Percentiles rank a stretch among this genome's conserved stretches.
phyloP scores from a whole-genome alignment of 2,888 invertebrate species.

The Malthinus flaveolus region DNA sequence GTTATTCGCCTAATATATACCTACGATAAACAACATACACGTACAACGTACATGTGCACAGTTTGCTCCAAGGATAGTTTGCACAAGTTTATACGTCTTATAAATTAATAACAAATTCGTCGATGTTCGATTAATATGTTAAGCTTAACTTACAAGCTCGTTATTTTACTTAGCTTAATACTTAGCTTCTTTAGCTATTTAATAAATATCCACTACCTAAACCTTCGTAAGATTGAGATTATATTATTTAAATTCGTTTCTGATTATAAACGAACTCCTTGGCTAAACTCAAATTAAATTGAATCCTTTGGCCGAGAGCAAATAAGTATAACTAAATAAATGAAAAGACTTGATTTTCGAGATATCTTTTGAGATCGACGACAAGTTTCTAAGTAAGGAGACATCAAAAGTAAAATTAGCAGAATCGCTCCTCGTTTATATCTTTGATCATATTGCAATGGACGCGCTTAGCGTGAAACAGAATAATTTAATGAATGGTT shows the following conservation, averaged over 20 bases:
- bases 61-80: too few relatives aligned
- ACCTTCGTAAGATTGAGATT: too few relatives aligned
- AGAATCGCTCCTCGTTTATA: conserved; percentile 49
- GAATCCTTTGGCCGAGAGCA: conserved; percentile 30
- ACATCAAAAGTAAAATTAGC: conserved; percentile 53
- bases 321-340: conserved; percentile 33
- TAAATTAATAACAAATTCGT: too few relatives aligned
- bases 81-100: too few relatives aligned
- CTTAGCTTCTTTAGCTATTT: too few relatives aligned
- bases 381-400: conserved; percentile 46
- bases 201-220: too few relatives aligned
- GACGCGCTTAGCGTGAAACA: conserved; percentile 29
- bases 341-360: conserved; percentile 39
- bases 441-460: conserved; percentile 51
- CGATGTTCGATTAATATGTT: too few relatives aligned
- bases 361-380: conserved; percentile 48
- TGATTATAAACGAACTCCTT: conserved; percentile 1
- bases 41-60: too few relatives aligned
- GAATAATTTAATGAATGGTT: conserved; percentile 29
- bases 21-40: neutral
- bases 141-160: too few relatives aligned
- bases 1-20: neutral
- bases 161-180: too few relatives aligned
- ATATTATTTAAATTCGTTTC: too few relatives aligned
- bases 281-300: conserved; percentile 27